Evolutionary conservation across 2,888 invertebrate genomes (phyloP).

Genomic region (Amblyteles armatorius): DNA sequence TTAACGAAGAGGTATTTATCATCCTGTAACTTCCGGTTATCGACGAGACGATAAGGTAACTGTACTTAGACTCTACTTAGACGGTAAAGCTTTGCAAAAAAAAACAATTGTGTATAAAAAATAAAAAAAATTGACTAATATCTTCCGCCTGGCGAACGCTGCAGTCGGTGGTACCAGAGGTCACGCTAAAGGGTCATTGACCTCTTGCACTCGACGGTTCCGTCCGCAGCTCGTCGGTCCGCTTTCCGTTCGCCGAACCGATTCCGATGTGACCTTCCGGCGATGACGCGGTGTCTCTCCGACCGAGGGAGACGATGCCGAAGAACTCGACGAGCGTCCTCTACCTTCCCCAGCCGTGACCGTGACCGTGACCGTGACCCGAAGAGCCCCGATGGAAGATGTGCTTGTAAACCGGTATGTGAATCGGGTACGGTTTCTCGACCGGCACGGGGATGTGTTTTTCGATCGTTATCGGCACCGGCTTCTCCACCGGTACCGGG

Average conservation of each 20-base stretch:
- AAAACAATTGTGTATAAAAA: too few relatives aligned
- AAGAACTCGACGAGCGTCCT: not conserved
- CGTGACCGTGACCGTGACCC: slow-evolving; percentile 71
- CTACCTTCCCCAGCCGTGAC: slow-evolving; percentile 58
- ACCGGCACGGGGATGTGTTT: slow-evolving; percentile 89
- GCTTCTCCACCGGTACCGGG: slow-evolving; percentile 89
- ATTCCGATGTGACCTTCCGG: not conserved
- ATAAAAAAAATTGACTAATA: too few relatives aligned
- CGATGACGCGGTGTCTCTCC: not conserved
- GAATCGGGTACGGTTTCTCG: slow-evolving; percentile 89
- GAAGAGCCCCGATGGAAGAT: slow-evolving; percentile 88
- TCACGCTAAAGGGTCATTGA: slow-evolving; percentile 5
- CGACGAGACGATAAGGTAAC: not conserved
- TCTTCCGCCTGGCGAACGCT: too few relatives aligned
- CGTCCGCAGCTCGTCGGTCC: not conserved
- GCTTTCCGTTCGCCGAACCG: not conserved
- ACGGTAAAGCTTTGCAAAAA: not conserved
- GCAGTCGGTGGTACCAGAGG: not conserved
- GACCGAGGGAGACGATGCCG: not conserved
- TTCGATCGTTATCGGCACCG: slow-evolving; percentile 89
- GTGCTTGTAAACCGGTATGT: slow-evolving; percentile 90
- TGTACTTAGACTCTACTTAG: not conserved
- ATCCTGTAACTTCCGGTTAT: not conserved
- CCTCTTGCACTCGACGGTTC: not conserved
- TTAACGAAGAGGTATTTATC: not conserved